Percentiles rank a stretch among this genome's conserved stretches.
Evolutionary conservation across 2,888 invertebrate genomes (phyloP).

Genomic region (Eristalis tenax): DNA sequence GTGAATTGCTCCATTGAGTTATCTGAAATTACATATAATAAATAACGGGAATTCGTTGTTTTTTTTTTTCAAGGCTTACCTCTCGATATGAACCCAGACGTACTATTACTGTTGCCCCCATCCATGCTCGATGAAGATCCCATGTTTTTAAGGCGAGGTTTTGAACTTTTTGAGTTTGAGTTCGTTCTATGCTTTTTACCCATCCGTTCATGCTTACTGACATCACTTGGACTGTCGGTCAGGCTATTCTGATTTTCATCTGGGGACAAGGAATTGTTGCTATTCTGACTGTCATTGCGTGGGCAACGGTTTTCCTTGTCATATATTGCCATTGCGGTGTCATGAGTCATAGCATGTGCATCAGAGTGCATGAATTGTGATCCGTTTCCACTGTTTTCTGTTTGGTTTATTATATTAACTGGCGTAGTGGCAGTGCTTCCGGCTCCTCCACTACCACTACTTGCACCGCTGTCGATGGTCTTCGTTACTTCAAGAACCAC

Average conservation of each 20-base stretch:
- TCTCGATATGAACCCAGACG: conserved; percentile 84
- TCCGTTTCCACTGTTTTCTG: conserved; percentile 61
- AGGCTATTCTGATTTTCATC: conserved; percentile 76
- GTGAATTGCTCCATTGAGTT: conserved; percentile 89
- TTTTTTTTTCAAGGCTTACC: conserved; percentile 78
- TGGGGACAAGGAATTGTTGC: conserved; percentile 75
- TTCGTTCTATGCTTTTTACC: conserved; percentile 80
- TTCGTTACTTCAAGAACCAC: conserved; percentile 74
- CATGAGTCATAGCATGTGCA: conserved; percentile 66
- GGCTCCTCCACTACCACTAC: conserved; percentile 18
- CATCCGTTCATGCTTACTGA: conserved; percentile 77
- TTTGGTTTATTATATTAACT: conserved; percentile 59
- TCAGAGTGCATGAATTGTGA: conserved; percentile 57
- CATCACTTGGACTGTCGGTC: conserved; percentile 70
- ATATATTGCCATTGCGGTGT: conserved; percentile 73
- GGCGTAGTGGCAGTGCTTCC: conserved; percentile 24
- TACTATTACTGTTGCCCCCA: conserved; percentile 81
- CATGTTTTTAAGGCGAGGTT: conserved; percentile 81
- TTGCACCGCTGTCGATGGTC: conserved; percentile 69
- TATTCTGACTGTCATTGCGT: conserved; percentile 77
- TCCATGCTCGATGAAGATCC: conserved; percentile 82
- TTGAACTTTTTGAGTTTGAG: conserved; percentile 80
- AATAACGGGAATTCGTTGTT: not conserved
- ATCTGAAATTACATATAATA: conserved; percentile 82
- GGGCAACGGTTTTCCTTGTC: conserved; percentile 77